Percentiles rank a stretch among this genome's conserved stretches.
Conservation (phyloP, 2,113 vertebrate species). For the Albula goreensis region DNA sequence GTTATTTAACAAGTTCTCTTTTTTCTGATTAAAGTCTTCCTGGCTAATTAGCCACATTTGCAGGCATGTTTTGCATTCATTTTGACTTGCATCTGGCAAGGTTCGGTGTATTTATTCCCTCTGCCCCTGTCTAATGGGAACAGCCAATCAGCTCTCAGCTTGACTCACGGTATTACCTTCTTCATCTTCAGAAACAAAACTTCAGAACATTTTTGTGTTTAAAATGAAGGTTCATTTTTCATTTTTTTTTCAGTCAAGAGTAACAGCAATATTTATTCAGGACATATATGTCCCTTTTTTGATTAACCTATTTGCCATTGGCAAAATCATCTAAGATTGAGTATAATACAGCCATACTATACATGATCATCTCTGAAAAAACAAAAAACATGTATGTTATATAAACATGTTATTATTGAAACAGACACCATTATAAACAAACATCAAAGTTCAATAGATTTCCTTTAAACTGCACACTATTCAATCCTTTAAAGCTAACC, state of each 20-base stretch:
- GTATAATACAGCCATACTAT: too few relatives aligned
- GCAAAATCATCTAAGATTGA: too few relatives aligned
- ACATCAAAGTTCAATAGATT: too few relatives aligned
- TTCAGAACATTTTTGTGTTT: not conserved
- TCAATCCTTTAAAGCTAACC: too few relatives aligned
- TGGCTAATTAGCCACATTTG: slow-evolving; percentile 42
- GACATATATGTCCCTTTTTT: too few relatives aligned
- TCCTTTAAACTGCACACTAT: too few relatives aligned
- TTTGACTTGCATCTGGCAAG: slow-evolving; percentile 38
- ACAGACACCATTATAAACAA: too few relatives aligned
- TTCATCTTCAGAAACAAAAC: slow-evolving; percentile 16
- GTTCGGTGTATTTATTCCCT: slow-evolving; percentile 33
- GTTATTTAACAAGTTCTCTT: slow-evolving; percentile 21
- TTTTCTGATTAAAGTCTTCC: slow-evolving; percentile 44
- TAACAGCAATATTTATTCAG: not conserved
- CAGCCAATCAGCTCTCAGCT: slow-evolving; percentile 34
- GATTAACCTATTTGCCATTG: too few relatives aligned
- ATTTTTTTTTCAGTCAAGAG: slow-evolving; percentile 33
- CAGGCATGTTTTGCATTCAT: slow-evolving; percentile 31
- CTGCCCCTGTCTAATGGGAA: slow-evolving; percentile 16
- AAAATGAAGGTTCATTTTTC: not conserved
- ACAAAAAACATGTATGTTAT: not conserved
- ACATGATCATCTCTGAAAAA: not conserved
- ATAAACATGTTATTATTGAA: too few relatives aligned
- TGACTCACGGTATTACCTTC: not conserved